Evolutionary conservation across 92 coral and sea anemone genomes (phyloP).

Genomic region (Palythoa grandiflora): DNA sequence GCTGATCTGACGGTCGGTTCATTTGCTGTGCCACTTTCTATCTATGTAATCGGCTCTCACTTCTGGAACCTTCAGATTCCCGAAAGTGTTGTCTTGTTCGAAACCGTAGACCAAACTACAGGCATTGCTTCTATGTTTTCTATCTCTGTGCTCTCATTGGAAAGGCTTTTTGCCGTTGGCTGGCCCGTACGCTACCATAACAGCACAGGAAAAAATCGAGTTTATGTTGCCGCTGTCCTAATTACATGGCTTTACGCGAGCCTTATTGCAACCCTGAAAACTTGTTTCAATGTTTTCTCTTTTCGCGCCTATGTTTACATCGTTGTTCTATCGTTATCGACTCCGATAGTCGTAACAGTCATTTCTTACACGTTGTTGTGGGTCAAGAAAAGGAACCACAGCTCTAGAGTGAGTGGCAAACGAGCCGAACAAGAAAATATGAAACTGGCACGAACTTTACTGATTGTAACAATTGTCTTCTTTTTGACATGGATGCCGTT

Average conservation of each 20-base stretch:
- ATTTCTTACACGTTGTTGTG: conserved; percentile 19
- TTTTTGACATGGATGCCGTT: conserved; percentile 41
- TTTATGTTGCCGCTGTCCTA: conserved; percentile 19
- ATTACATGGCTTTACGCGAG: conserved; percentile 29
- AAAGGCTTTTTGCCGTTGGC: conserved; percentile 22
- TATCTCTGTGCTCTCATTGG: conserved; percentile 22
- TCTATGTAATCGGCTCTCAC: conserved; percentile 20
- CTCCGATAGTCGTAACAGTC: conserved; percentile 26
- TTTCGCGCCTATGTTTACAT: conserved; percentile 25
- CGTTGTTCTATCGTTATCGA: conserved; percentile 24
- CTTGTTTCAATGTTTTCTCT: neutral
- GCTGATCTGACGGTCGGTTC: conserved; percentile 31
- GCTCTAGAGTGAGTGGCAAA: conserved; percentile 9
- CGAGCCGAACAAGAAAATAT: conserved; percentile 18
- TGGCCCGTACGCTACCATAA: conserved; percentile 43
- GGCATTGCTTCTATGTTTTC: conserved; percentile 38
- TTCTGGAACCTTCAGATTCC: conserved; percentile 10
- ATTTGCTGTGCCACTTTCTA: conserved; percentile 21
- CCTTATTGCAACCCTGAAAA: conserved; percentile 11
- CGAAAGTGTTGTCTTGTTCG: neutral
- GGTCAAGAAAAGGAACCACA: conserved; percentile 28
- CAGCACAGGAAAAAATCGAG: neutral
- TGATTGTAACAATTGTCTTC: conserved; percentile 31
- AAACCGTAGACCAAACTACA: conserved; percentile 32
- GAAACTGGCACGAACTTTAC: conserved; percentile 24